phyloP scores from a whole-genome alignment of 2,113 vertebrate genomes.

The Myrmecophaga tridactyla region DNA sequence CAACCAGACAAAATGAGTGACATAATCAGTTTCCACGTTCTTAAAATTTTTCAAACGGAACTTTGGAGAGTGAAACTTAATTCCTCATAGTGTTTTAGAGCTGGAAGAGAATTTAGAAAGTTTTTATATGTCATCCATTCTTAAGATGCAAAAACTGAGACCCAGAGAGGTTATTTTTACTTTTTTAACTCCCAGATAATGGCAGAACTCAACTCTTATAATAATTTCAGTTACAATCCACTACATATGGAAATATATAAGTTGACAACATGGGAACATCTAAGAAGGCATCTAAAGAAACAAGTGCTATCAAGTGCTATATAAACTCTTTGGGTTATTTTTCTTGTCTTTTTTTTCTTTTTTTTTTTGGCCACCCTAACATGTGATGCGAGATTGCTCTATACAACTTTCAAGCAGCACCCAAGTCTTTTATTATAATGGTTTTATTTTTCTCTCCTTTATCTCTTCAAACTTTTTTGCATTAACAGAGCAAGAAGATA shows the following conservation, averaged over 20 bases:
- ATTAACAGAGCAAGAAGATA: slow-evolving; percentile 27
- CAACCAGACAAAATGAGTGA: neutral
- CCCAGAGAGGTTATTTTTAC: neutral
- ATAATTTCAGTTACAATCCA: neutral
- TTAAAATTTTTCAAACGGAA: slow-evolving; percentile 29
- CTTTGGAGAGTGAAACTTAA: neutral
- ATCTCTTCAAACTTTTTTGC: slow-evolving; percentile 17
- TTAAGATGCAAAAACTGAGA: slow-evolving; percentile 36
- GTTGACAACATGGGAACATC: neutral
- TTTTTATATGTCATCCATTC: neutral
- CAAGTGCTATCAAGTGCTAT: too few relatives aligned
- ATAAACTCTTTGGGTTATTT: neutral
- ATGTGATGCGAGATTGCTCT: neutral
- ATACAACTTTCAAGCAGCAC: neutral
- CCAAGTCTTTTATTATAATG: slow-evolving; percentile 7
- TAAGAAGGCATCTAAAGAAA: neutral
- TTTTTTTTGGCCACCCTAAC: neutral
- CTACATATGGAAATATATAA: neutral
- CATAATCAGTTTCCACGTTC: neutral
- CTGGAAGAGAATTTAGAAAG: neutral
- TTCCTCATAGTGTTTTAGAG: neutral
- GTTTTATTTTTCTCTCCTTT: neutral
- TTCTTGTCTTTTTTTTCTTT: neutral
- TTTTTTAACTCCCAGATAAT: neutral
- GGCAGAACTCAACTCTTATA: neutral